Evolutionary conservation across 2,113 vertebrate species (phyloP).

Genomic region (Nibea coibor): DNA sequence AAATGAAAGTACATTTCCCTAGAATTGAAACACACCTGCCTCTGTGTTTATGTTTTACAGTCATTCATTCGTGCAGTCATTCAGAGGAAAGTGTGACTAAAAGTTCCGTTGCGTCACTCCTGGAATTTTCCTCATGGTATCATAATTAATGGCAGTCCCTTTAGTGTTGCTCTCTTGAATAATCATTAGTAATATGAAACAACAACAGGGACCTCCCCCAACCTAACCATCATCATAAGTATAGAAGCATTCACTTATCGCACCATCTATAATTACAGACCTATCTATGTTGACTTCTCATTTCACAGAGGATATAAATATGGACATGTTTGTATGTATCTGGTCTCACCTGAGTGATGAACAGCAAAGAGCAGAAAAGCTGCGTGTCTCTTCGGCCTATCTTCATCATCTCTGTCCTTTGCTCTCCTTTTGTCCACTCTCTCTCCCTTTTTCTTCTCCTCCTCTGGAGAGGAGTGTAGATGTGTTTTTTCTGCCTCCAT

Average conservation of each 20-base stretch:
- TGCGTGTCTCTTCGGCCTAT: conserved; percentile 7
- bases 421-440: not conserved
- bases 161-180: not conserved
- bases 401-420: conserved; percentile 1
- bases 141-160: not conserved
- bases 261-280: not conserved
- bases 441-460: not conserved
- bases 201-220: not conserved
- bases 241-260: not conserved
- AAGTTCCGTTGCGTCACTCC: no score
- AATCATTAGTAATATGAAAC: not conserved
- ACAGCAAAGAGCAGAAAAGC: conserved; percentile 25
- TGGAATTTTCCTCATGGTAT: not conserved
- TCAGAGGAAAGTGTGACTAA: no score
- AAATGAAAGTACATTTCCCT: not conserved
- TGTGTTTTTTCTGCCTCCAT: conserved; percentile 3
- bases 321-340: not conserved
- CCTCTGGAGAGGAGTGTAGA: not conserved
- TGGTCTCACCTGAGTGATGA: conserved; percentile 44
- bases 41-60: not conserved
- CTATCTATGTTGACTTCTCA: accelerated
- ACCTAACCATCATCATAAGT: not conserved
- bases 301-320: not conserved
- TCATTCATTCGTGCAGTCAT: no score
- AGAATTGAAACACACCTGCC: not conserved